Base-by-base conservation (phyloP, 1,140 invertebrate genomes). In the Pogonomyrmex barbatus region DNA sequence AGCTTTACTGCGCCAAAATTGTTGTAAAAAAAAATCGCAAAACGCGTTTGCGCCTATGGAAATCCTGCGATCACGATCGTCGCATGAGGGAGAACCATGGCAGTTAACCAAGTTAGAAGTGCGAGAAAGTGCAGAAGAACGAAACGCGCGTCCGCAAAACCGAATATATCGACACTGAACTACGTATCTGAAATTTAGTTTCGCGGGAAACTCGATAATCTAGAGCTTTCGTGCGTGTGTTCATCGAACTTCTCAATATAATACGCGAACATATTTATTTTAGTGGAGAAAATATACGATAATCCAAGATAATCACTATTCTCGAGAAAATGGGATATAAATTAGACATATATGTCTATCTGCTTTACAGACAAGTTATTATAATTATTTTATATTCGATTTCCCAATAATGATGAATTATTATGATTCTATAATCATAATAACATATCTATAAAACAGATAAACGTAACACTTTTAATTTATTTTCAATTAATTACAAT, bases 181-280 rank as follows among this genome's bases (percentile, higher is more conserved):
- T 24, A 24, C 24, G 24, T 86, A 86, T 86, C 54, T 81, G 42
- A 17, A 86, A 63, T 81, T 33, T 50, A 81, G 65, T 86, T 54
- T 78, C 52, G 42, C 24, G 42, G 5, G 63, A 81, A 81, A 81
- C 24, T 24, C 76, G 45, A 86, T 86, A 81, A 81, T 67, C 56
- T 81, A 2, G 42, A 47, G 81, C 65, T 70, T 70, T 54, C 50
- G 63, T 52, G 65, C 65, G 14, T 63, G 33, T 17, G 33, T 10
- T 0, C 47, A 67, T 67, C 33, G 42, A 45, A 67, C 60, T 65
- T 67, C 33, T 67, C 76, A 14, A 75, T 45, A 10, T 56, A 77
- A 12, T 52, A 52, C 42, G 33, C 12, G n/a, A 78, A 78, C 60
- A 12, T 24, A 24, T 67, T 65, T 52, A 78, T 39, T 65, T 52